phyloP scores from a whole-genome alignment of 2,888 invertebrate genomes.

The Drosophila mettleri region DNA sequence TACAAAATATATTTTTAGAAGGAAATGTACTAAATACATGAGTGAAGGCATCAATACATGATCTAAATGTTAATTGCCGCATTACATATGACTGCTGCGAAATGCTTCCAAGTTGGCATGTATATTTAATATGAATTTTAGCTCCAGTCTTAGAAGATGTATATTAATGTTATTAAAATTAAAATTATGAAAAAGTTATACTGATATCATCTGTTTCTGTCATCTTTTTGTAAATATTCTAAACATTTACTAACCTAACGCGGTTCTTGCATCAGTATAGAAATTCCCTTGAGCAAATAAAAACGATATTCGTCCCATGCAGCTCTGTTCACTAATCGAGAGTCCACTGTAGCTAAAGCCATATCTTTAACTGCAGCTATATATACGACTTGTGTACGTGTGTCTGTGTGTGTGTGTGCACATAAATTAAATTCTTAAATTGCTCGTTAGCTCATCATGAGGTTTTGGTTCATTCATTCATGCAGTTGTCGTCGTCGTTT shows the following conservation, averaged over 20 bases:
- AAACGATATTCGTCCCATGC: background rate
- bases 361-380: constrained; percentile 9
- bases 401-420: constrained; percentile 32
- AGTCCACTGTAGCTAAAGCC: background rate
- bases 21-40: no score
- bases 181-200: no score
- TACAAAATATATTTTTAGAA: no score
- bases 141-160: no score
- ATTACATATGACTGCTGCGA: no score
- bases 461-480: constrained; percentile 61
- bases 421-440: constrained; percentile 80
- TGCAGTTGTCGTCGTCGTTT: constrained; percentile 57
- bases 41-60: no score
- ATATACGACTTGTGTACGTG: constrained; percentile 29
- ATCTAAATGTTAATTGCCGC: no score
- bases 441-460: constrained; percentile 79
- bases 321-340: constrained; percentile 1
- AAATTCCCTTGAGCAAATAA: background rate
- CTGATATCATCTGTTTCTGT: no score
- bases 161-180: no score
- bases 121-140: no score
- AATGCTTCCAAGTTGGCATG: no score
- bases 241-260: no score
- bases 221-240: background rate
- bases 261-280: background rate